These are phyloP conservation scores for Geophilus truncorum DNA, from an alignment of 2,888 invertebrate species.

Conservation along the genomic window DNA sequence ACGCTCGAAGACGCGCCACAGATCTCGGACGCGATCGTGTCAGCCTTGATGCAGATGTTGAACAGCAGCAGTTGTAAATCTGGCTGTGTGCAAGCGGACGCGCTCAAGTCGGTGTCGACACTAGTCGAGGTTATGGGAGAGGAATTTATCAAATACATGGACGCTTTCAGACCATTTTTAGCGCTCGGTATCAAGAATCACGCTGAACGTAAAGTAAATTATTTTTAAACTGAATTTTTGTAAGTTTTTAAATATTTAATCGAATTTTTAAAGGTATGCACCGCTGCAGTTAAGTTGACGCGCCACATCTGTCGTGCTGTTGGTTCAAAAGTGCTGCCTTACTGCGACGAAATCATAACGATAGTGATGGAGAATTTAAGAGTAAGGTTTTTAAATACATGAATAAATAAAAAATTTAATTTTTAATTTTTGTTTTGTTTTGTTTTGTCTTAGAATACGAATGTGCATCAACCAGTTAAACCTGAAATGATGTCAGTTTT, in stretches of 20 bases:
- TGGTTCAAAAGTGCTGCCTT: conserved; percentile 79
- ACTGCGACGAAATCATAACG: conserved; percentile 94
- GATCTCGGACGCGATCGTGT: conserved; percentile 96
- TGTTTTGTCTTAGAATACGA: conserved; percentile 60
- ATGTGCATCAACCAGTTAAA: conserved; percentile 89
- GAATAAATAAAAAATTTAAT: too few relatives aligned
- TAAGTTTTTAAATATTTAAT: too few relatives aligned
- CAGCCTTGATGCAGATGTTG: conserved; percentile 91
- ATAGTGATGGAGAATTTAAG: conserved; percentile 83
- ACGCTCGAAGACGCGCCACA: conserved; percentile 95
- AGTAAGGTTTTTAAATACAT: conserved; percentile 50
- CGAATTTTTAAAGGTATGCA: conserved; percentile 56
- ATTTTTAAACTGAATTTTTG: too few relatives aligned
- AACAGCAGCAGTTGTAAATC: conserved; percentile 73
- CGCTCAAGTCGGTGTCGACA: conserved; percentile 92
- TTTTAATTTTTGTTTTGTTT: too few relatives aligned
- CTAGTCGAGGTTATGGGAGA: conserved; percentile 89
- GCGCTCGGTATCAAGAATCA: conserved; percentile 88
- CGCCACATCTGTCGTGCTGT: conserved; percentile 95
- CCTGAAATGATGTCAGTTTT: conserved; percentile 95
- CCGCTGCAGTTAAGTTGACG: conserved; percentile 91
- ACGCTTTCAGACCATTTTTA: conserved; percentile 89
- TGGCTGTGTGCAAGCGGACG: conserved; percentile 96
- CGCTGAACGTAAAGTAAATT: conserved; percentile 89
- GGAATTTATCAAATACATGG: conserved; percentile 94